Base-by-base conservation (phyloP, 92 coral and sea anemone species). In the Scolanthus callimorphus region DNA sequence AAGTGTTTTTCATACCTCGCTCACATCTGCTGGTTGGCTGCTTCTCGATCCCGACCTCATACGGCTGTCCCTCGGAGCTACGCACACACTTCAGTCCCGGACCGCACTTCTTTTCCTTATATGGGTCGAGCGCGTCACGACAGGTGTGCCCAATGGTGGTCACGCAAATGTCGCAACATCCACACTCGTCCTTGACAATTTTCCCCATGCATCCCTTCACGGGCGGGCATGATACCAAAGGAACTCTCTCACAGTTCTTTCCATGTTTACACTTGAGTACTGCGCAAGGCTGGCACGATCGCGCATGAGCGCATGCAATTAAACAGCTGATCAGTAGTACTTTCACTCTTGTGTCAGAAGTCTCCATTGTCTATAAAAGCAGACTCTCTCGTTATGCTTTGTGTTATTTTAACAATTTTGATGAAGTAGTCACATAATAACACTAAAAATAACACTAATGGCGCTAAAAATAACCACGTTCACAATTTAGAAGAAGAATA, bases 101-200 rank as follows among this genome's bases (percentile, higher is more conserved):
- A 19, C 67, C 82, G 19, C 90, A 84, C 29, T 25, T 45, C 11
- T 60, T 70, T 3, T 67, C 82, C 45, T 81, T 24, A 30, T 51
- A 59, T 25, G 67, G 26, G 0, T 57, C 59, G 0, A 71, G 73
- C 13, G 67, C 82, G 52, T 75, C 65, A 34, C 71, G 69, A 56
- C 90, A 84, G 19, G 65, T 29, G 31, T 84, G 87, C 0, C 90
- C 90, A 22, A 84, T 58, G 27, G 66, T 41, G 49, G 74, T 84
- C 17, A 76, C 63, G 38, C 90, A 84, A 17, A 78, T 69, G 39
- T 73, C 60, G 59, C 90, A 84, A 49, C 85, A 84, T 3, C 90
- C 90, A 52, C 90, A 84, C 28, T 49, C 62, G 43, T 84, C 90
- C 37, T 79, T 79, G 13, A 67, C 86, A 15, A 84, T 74, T 43